Percentiles rank a stretch among this genome's conserved stretches.
These are phyloP conservation scores for Atethmia centrago DNA, from an alignment of 2,888 invertebrate species.

Conservation along the genomic window DNA sequence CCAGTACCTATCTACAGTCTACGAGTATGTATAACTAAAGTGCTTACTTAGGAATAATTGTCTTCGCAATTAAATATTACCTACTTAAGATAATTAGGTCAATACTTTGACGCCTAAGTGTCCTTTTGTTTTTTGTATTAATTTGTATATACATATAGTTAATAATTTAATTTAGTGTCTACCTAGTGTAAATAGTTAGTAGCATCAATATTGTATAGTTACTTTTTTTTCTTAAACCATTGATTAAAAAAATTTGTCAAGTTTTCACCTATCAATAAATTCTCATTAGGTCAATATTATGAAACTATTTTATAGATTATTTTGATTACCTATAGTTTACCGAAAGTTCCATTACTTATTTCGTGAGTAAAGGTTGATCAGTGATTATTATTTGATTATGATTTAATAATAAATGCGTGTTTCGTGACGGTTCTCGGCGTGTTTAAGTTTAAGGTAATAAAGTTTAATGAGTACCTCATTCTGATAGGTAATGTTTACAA, in stretches of 20 bases:
- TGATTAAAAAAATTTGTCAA: too few relatives aligned
- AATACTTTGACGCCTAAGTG: not conserved
- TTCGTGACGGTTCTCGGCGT: conserved; percentile 32
- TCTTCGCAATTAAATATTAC: not conserved
- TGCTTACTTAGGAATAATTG: not conserved
- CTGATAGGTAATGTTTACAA: conserved; percentile 33
- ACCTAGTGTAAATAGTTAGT: too few relatives aligned
- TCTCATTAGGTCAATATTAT: conserved; percentile 1
- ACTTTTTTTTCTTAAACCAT: too few relatives aligned
- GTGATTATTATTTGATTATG: conserved; percentile 46
- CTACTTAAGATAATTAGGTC: not conserved
- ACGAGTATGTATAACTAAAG: not conserved
- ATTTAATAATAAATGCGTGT: conserved; percentile 32
- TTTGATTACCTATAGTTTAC: not conserved
- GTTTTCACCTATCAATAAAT: too few relatives aligned
- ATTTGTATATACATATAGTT: too few relatives aligned
- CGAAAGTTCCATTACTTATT: conserved; percentile 16
- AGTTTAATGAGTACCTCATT: conserved; percentile 25
- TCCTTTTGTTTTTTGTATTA: too few relatives aligned
- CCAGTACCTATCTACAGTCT: not conserved
- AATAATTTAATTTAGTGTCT: too few relatives aligned
- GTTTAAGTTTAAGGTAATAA: conserved; percentile 35
- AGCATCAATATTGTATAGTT: too few relatives aligned
- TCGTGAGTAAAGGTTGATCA: conserved; percentile 41
- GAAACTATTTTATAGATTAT: not conserved